Evolutionary conservation across 2,888 invertebrate genomes (phyloP).

Genomic region (Willowsia nigromaculata): DNA sequence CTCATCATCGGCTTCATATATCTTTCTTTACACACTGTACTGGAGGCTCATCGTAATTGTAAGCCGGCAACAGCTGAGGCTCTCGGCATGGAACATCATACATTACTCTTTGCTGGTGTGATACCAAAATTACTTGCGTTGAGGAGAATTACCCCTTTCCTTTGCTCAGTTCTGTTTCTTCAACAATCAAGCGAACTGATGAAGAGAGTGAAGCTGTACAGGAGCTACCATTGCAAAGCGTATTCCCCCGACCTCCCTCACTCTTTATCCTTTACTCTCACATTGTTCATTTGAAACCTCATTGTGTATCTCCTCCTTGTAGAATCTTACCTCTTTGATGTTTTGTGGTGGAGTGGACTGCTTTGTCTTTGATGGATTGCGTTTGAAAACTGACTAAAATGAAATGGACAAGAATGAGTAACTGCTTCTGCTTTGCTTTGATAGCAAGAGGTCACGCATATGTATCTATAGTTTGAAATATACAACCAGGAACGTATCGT

Average conservation of each 20-base stretch:
- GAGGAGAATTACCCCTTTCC: not conserved
- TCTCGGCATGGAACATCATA: slow-evolving; percentile 16
- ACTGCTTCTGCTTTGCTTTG: not conserved
- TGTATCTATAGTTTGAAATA: not conserved
- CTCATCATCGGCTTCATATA: slow-evolving; percentile 46
- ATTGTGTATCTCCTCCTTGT: not conserved
- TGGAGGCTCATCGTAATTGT: slow-evolving; percentile 15
- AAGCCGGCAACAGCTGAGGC: slow-evolving; percentile 36
- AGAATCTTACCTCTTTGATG: not conserved
- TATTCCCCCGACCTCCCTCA: slow-evolving; percentile 48
- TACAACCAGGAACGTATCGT: not conserved
- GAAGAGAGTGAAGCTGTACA: not conserved
- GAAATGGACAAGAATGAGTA: slow-evolving; percentile 39
- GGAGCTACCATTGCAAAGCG: not conserved
- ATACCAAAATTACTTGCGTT: not conserved
- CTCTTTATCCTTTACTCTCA: not conserved
- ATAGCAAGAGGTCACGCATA: slow-evolving; percentile 13
- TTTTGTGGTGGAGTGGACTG: not conserved
- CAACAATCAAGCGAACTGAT: not conserved
- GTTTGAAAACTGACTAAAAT: slow-evolving; percentile 37
- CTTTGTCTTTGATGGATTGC: slow-evolving; percentile 54
- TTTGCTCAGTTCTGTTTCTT: not conserved
- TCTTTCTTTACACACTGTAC: not conserved
- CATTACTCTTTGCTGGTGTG: not conserved
- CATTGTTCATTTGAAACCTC: slow-evolving; percentile 12